Percentiles rank a stretch among this genome's conserved stretches.
Evolutionary conservation across 2,113 vertebrate genomes (phyloP).

Genomic region (Peromyscus leucopus): DNA sequence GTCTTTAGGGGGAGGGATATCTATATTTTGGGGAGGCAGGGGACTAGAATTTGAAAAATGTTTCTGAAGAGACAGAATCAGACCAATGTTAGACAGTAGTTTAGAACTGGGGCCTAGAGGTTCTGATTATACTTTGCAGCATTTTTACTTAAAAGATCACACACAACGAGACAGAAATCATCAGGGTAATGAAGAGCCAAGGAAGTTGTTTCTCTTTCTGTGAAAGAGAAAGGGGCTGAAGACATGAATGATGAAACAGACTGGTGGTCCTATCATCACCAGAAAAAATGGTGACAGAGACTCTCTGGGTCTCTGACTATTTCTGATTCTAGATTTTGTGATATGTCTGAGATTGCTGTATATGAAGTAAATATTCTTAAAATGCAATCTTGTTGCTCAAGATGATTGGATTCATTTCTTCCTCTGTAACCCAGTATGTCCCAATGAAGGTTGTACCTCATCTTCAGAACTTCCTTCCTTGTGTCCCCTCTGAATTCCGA

Average conservation of each 20-base stretch:
- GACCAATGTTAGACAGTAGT: neutral
- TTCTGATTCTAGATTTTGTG: neutral
- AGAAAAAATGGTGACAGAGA: neutral
- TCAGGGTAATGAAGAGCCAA: neutral
- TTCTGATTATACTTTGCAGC: neutral
- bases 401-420: neutral
- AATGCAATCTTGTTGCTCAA: neutral
- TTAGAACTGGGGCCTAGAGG: neutral
- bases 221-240: neutral
- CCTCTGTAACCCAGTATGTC: neutral
- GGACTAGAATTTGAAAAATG: neutral
- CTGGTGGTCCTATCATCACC: neutral
- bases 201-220: neutral
- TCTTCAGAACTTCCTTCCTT: neutral
- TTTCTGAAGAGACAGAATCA: neutral
- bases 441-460: neutral
- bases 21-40: accelerated
- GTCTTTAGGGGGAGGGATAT: neutral
- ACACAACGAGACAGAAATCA: neutral
- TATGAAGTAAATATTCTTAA: neutral
- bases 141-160: neutral
- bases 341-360: neutral
- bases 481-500: neutral
- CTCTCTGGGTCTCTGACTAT: neutral
- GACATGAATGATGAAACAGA: neutral